phyloP scores from a whole-genome alignment of 2,888 invertebrate species.

The Girardia tigrina region DNA sequence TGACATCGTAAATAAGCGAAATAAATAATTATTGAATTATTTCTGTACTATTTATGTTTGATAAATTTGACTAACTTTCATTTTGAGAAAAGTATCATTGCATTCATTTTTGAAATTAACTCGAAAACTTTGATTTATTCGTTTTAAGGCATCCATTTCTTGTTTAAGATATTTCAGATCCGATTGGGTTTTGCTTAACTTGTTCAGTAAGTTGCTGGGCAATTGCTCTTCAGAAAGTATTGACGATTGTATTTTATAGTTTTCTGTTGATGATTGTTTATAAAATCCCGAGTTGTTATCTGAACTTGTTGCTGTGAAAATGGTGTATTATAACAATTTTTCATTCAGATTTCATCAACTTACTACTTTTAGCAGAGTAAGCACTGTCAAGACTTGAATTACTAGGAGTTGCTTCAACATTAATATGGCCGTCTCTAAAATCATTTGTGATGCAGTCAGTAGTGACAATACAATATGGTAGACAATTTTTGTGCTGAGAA shows the following conservation, averaged over 20 bases:
- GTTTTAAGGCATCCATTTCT: background rate
- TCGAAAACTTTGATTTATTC: background rate
- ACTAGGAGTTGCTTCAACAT: conserved; percentile 33
- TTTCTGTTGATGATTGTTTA: background rate
- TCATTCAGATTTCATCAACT: too few relatives aligned
- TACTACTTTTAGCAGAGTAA: conserved; percentile 34
- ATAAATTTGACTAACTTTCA: too few relatives aligned
- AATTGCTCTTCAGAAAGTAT: background rate
- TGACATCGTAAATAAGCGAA: too few relatives aligned
- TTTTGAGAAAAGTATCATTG: background rate
- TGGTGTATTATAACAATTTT: background rate
- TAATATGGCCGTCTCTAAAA: conserved; percentile 36
- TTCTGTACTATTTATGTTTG: too few relatives aligned
- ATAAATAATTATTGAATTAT: too few relatives aligned
- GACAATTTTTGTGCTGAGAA: conserved; percentile 16
- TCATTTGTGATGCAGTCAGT: background rate
- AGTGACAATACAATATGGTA: background rate
- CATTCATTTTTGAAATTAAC: conserved; percentile 12
- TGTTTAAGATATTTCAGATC: conserved; percentile 4
- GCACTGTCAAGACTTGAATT: conserved; percentile 38
- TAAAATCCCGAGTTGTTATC: conserved; percentile 11
- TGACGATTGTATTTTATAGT: conserved; percentile 1
- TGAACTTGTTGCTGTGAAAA: background rate
- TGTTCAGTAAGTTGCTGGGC: background rate
- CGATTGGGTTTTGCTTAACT: background rate